These are phyloP conservation scores for Oryzias woworae DNA, from an alignment of 2,113 vertebrate species.

Conservation along the genomic window DNA sequence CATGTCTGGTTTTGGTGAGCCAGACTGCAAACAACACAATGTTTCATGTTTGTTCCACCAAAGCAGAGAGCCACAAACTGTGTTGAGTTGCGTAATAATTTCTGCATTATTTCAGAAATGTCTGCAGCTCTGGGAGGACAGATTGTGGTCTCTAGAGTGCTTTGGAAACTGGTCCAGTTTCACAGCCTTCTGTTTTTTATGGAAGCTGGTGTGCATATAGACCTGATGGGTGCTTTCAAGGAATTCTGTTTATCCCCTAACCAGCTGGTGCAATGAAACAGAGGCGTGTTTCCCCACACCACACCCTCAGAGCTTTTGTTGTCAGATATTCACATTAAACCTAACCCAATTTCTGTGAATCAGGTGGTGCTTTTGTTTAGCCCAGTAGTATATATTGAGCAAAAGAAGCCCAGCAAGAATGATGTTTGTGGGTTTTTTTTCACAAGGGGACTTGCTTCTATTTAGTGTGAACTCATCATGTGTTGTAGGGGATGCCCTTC, in stretches of 20 bases:
- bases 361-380: conserved; percentile 16
- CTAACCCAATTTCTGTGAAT: conserved; percentile 15
- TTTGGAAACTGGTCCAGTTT: conserved; percentile 37
- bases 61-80: conserved; percentile 16
- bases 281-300: conserved; percentile 20
- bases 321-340: conserved; percentile 37
- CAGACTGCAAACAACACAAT: not conserved
- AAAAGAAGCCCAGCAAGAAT: conserved; percentile 19
- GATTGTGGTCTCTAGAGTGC: conserved; percentile 34
- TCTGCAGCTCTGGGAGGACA: conserved; percentile 26
- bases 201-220: conserved; percentile 3
- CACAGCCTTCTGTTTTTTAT: conserved; percentile 21
- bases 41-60: not conserved
- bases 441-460: conserved; percentile 17
- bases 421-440: conserved; percentile 39
- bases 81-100: conserved; percentile 35
- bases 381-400: not conserved
- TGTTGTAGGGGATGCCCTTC: conserved; percentile 22
- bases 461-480: conserved; percentile 41
- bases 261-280: conserved; percentile 30
- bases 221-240: conserved; percentile 30
- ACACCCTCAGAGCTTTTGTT: conserved; percentile 2
- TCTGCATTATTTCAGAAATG: conserved; percentile 54
- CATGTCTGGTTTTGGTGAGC: no score
- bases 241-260: conserved; percentile 38